Conservation (phyloP, 2,113 vertebrate genomes). For the Gadus macrocephalus region DNA sequence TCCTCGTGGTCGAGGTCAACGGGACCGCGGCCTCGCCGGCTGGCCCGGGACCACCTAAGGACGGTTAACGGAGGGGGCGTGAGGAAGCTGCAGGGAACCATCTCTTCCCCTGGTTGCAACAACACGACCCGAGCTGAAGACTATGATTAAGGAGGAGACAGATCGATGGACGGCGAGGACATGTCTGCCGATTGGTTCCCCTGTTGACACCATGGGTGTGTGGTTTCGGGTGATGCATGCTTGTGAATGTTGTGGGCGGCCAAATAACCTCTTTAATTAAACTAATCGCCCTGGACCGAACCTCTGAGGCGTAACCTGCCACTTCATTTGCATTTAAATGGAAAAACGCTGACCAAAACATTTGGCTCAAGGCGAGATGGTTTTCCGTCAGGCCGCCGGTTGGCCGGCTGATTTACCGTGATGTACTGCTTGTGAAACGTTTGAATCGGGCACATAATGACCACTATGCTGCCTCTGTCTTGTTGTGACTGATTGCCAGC, state of each 20-base stretch:
- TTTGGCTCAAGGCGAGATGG: slow-evolving; percentile 26
- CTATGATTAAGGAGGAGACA: no score
- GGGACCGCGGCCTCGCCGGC: no score
- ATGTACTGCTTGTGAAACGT: slow-evolving; percentile 1
- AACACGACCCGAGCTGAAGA: no score
- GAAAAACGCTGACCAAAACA: slow-evolving; percentile 53
- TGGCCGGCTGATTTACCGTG: slow-evolving; percentile 46
- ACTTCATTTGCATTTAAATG: slow-evolving; percentile 72
- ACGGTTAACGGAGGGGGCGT: no score
- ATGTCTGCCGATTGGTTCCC: no score
- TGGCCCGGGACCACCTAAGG: no score
- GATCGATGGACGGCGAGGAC: no score
- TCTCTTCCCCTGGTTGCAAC: no score
- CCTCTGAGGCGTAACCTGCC: slow-evolving; percentile 25
- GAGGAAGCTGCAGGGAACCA: no score
- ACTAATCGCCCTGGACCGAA: slow-evolving; percentile 30
- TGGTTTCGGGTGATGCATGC: background rate
- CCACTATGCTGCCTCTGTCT: slow-evolving; percentile 9
- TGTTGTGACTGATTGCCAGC: slow-evolving; percentile 41
- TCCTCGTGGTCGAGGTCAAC: no score
- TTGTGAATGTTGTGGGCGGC: background rate
- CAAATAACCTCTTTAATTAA: slow-evolving; percentile 42
- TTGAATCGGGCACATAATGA: background rate
- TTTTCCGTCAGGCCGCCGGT: slow-evolving; percentile 32
- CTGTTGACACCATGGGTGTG: background rate